These are phyloP conservation scores for Opisthocomus hoazin DNA, from an alignment of 2,113 vertebrate species.

Conservation along the genomic window DNA sequence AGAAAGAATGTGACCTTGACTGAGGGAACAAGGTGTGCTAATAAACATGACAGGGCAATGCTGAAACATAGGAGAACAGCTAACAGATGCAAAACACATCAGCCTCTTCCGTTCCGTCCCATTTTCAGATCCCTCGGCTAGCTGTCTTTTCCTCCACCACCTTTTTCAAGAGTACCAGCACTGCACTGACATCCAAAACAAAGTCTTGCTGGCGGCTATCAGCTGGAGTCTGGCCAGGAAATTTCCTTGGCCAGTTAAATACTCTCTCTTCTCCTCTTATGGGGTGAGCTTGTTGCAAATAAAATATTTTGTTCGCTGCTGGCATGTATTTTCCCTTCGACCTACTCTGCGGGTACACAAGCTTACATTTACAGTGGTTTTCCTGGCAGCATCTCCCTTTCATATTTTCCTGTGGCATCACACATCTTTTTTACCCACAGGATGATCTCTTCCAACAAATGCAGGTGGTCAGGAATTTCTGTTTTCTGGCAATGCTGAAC, in stretches of 20 bases:
- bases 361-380: not conserved
- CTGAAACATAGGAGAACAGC: not conserved
- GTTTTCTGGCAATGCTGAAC: conserved; percentile 10
- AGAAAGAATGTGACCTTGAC: conserved; percentile 44
- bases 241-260: not conserved
- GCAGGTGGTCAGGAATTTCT: conserved; percentile 38
- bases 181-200: conserved; percentile 4
- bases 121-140: not conserved
- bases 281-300: not conserved
- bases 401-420: not conserved
- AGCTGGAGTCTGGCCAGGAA: not conserved
- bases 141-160: not conserved
- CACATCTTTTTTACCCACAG: not conserved
- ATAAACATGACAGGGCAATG: not conserved
- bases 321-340: not conserved
- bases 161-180: not conserved
- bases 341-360: not conserved
- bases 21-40: conserved; percentile 47
- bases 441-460: not conserved
- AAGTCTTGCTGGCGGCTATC: not conserved
- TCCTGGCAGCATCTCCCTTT: not conserved
- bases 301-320: not conserved
- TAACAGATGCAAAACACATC: not conserved
- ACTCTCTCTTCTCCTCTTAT: not conserved
- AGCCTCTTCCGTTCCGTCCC: not conserved